Percentiles rank a stretch among this genome's conserved stretches.
phyloP scores from a whole-genome alignment of 2,888 invertebrate genomes.

The Dinocampus coccinellae region DNA sequence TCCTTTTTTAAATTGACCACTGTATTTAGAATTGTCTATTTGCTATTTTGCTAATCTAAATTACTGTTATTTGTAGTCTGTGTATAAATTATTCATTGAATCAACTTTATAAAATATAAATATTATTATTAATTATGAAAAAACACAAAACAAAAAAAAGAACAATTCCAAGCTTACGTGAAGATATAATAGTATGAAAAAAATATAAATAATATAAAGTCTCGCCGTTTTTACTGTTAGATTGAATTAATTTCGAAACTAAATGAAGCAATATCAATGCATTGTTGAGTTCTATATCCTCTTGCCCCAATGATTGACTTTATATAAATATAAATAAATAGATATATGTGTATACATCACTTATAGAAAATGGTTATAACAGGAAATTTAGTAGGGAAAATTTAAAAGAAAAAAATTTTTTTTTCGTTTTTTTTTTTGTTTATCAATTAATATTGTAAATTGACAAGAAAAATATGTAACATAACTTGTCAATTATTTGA shows the following conservation, averaged over 20 bases:
- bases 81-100: not conserved
- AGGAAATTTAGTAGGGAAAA: no score
- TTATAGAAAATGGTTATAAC: no score
- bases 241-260: not conserved
- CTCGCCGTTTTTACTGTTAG: not conserved
- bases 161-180: not conserved
- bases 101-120: not conserved
- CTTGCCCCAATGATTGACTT: not conserved
- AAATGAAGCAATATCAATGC: constrained; percentile 10
- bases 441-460: not conserved
- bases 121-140: not conserved
- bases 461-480: not conserved
- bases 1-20: not conserved
- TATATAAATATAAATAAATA: not conserved
- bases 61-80: not conserved
- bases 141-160: not conserved
- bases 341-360: no score
- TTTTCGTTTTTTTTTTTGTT: no score
- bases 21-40: not conserved
- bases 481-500: not conserved
- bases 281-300: not conserved
- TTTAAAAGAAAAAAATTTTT: no score
- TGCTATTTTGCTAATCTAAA: not conserved
- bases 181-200: not conserved
- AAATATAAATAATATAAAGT: not conserved